Conservation (phyloP, 2,113 vertebrate genomes). For the Phylloscopus trochiloides region DNA sequence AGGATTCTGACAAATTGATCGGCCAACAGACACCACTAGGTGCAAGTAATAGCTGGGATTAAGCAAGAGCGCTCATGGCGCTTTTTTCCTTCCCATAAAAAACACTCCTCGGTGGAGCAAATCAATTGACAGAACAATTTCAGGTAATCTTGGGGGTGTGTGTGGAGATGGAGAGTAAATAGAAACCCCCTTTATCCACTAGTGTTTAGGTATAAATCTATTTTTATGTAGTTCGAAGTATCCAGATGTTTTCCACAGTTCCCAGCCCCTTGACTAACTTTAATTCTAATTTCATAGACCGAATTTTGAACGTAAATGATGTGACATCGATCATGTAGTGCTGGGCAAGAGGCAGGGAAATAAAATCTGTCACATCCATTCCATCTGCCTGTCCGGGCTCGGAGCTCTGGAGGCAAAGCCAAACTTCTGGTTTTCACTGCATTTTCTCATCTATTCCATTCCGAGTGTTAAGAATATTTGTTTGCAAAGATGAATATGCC, state of each 20-base stretch:
- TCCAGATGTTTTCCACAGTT: background rate
- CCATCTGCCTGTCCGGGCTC: background rate
- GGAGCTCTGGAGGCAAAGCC: background rate
- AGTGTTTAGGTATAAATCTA: background rate
- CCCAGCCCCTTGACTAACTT: background rate
- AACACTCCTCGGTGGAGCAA: background rate
- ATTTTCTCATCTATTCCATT: background rate
- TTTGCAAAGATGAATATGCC: slow-evolving; percentile 50
- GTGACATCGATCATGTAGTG: background rate
- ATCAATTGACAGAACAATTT: background rate
- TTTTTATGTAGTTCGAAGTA: background rate
- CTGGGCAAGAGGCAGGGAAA: background rate
- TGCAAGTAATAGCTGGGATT: background rate
- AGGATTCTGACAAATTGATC: background rate
- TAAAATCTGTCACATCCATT: background rate
- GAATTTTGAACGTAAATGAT: background rate
- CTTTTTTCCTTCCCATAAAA: background rate
- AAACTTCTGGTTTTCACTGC: background rate
- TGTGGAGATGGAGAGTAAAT: background rate
- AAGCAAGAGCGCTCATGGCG: background rate
- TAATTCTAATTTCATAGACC: background rate
- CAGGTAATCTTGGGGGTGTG: background rate
- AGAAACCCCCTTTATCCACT: background rate
- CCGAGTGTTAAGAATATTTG: background rate
- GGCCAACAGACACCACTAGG: accelerated